Evolutionary conservation across 2,888 invertebrate species (phyloP), one percentile per base, ranked within the genome.

Genomic region (Phaonia tiefii): DNA sequence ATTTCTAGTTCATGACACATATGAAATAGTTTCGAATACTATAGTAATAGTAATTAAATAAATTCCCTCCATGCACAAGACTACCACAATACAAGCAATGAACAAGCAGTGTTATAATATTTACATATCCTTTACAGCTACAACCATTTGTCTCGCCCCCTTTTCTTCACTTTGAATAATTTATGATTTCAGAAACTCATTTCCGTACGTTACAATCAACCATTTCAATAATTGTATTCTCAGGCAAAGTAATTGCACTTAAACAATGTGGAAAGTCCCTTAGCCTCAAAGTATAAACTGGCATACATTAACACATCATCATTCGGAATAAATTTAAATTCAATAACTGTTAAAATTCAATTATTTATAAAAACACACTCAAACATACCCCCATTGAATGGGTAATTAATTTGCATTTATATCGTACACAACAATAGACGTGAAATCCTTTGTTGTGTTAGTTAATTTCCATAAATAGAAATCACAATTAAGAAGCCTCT

Each of bases 241-340:
- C 37, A 25, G 49, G 51, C 49, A 4, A 26, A 13, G 31, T 49
- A 37, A 26, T 67, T 54, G 67, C n/a, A 31, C 26, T 31, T 49
- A 60, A 25, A 26, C 15, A 60, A 5, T 37, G 17, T 2, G 20
- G n/a, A n/a, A n/a, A 8, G 60, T 51, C 1, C 22, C 2, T 51
- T n/a, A 13, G 22, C 13, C 56, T n/a, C 44, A 42, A n/a, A 60
- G 4, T 11, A n/a, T 3, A 13, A 37, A 20, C 46, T 49, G n/a
- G 49, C 44, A 75, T 67, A 26, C 26, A 25, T 44, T 67, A 49
- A 31, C 42, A 39, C 56, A 17, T 42, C 56, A 17, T 42, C 42
- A 63, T 58, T 56, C 25, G 15, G 17, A 5, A 8, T 31, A 17
- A 39, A 63, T n/a, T 13, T 31, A 17, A 39, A 63, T n/a, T 13